These are phyloP conservation scores for Agrilus cyanescens DNA, from an alignment of 2,888 invertebrate genomes.

Conservation along the genomic window DNA sequence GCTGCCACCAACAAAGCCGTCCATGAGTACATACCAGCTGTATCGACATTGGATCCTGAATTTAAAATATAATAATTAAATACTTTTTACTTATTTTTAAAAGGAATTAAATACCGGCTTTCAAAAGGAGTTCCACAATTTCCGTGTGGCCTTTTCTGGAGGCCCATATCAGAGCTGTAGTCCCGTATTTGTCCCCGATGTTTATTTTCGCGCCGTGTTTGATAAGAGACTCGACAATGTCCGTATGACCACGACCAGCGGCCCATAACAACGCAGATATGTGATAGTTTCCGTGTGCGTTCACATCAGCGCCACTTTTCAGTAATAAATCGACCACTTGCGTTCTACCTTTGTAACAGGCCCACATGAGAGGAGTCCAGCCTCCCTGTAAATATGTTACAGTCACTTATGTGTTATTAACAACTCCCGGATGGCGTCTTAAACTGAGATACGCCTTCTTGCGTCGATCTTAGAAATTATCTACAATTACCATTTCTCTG, in stretches of 20 bases:
- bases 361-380: constrained; percentile 98
- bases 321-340: constrained; percentile 67
- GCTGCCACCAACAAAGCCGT: constrained; percentile 76
- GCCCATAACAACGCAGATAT: constrained; percentile 91
- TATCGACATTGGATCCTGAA: constrained; percentile 33
- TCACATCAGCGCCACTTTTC: constrained; percentile 83
- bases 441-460: no score
- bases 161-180: constrained; percentile 94
- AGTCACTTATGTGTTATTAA: no score
- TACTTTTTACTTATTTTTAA: constrained; percentile 5
- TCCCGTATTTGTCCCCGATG: constrained; percentile 93
- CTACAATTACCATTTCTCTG: constrained; percentile 32
- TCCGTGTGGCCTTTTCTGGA: constrained; percentile 80
- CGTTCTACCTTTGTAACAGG: constrained; percentile 75
- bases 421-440: no score
- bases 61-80: no score
- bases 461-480: constrained; percentile 1
- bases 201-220: constrained; percentile 86
- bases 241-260: constrained; percentile 79
- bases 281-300: constrained; percentile 91
- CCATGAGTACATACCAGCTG: constrained; percentile 92
- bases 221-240: constrained; percentile 73
- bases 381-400: constrained; percentile 74
- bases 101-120: constrained; percentile 80
- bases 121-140: constrained; percentile 70